Evolutionary conservation across 2,113 vertebrate genomes (phyloP), one percentile per base, ranked within the genome.

Genomic region (Ophthalmolycus amberensis): DNA sequence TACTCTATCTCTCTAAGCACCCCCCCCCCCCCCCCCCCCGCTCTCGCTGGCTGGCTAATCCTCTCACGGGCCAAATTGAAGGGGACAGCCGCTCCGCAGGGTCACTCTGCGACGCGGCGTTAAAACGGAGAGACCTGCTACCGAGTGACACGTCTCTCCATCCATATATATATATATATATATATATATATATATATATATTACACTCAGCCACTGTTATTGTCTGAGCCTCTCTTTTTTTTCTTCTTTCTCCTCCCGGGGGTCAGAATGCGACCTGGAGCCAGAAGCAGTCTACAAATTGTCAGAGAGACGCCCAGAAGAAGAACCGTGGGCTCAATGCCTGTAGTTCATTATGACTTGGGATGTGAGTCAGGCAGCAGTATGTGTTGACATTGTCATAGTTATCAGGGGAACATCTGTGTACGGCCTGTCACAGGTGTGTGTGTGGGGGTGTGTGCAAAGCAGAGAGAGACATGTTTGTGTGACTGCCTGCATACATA

Each of bases 361-460:
- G 86, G 76, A 77, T 88, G 89, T 54, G 90, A 91, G 88, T 83
- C 72, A 75, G 88, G 82, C 84, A 85, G 85, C 91, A 88, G 73
- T 77, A 16, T 84, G 88, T 92, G 91, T 91, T 92, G 93, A 90
- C 93, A 92, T 84, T 90, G 91, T 92, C 90, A 91, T 78, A 78
- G 89, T 83, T 91, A 93, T 88, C 79, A 82, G 27, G 77, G 89
- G 60, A 89, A 90, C 87, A 89, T 89, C 82, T 88, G 90, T 90
- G 88, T 90, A 78, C 29, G 59, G 89, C 86, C 90, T 92, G 91
- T 94, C 90, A 94, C 66, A 60, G 79, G 82, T 80, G 85, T 64
- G 46, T 64, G 46, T 80, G 76, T 63, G 71, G 32, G 75, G 0
- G 46, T 27, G 68, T 42, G 82, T 83, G 77, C 83, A 75, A 68